Evolutionary conservation across 92 coral and sea anemone genomes (phyloP), one percentile per base, ranked within the genome.

Genomic region (Palythoa grandiflora): DNA sequence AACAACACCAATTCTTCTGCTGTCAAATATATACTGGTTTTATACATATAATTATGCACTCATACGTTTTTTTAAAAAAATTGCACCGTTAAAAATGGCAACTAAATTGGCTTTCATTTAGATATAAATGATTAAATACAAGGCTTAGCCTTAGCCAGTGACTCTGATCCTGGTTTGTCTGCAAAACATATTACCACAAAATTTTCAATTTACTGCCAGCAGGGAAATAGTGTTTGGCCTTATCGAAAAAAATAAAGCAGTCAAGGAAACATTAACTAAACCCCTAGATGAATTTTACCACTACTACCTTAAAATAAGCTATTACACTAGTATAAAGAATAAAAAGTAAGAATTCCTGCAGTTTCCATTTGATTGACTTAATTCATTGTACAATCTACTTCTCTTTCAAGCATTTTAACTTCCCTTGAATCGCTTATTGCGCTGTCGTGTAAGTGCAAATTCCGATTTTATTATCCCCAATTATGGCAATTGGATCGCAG

Each of bases 111-210:
- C 68, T 60, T 60, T 60, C 6, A 60, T 16, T 60, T 19, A 14
- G 68, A 60, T 60, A 60, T 60, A 60, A 60, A 60, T 60, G 14
- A 60, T 60, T 11, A 60, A 54, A 16, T 60, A 60, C 68, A 60
- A 60, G 68, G 68, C 21, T 60, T 60, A 60, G 68, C 20, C 19
- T 2, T 60, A 16, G 68, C 68, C 68, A 60, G 68, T 60, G 68
- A 60, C 68, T 15, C 68, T 60, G 68, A 60, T 60, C 68, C 28
- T 60, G 68, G 68, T 60, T 60, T 60, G 68, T 60, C 68, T 60
- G 68, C 68, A 60, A 15, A 60, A 60, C 15, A 20, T 20, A 60
- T 60, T 20, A 60, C 28, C 68, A 13, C 68, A 60, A 60, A 14
- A 60, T 60, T 60, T 60, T 60, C 21, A 60, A 60, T 60, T 13